Evolutionary conservation across 35 echinoderm and acorn worm genomes (phyloP), one percentile per base, ranked within the genome.

Genomic region (Holothuria glaberrima): DNA sequence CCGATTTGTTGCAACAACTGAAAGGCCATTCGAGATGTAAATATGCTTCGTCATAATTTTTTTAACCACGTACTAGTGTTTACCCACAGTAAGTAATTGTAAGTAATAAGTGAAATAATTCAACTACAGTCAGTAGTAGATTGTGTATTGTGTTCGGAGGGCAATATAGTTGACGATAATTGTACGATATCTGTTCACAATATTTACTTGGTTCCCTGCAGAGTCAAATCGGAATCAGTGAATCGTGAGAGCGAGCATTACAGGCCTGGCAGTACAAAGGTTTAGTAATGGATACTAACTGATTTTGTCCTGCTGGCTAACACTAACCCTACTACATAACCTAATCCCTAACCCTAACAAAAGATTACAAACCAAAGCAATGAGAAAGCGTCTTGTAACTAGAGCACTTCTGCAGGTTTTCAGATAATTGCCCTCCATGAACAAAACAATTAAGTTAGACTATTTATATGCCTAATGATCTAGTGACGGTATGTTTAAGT

Each of bases 141-240:
- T 72, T 72, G n/a, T 72, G 69, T 72, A 26, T 71, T 71, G 68
- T 71, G 19, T 71, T 31, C 69, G 31, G 22, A 72, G 69, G 69
- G 69, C 69, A 72, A 72, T 72, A 72, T 72, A 72, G 31, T 72
- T 33, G 69, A 71, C 12, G 68, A 71, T 71, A 71, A 71, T 71
- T 31, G 30, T 29, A 71, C 69, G 29, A 72, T 61, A 72, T 72
- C 5, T 72, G 69, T 33, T 72, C 31, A 72, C 69, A 72, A 72
- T 72, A 72, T 72, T 72, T 33, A 72, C 69, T 72, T 72, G 69
- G 69, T 72, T 33, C 69, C 69, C 58, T 61, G 58, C 58, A 61
- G 5, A 72, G 5, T 2, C 22, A 72, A 72, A 72, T 72, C 69
- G 69, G 69, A 72, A 27, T 72, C 0, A 33, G 69, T n/a, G 69